Conservation (phyloP, 2,797 vertebrate genomes). For the Sebastes kiyomatsui region DNA sequence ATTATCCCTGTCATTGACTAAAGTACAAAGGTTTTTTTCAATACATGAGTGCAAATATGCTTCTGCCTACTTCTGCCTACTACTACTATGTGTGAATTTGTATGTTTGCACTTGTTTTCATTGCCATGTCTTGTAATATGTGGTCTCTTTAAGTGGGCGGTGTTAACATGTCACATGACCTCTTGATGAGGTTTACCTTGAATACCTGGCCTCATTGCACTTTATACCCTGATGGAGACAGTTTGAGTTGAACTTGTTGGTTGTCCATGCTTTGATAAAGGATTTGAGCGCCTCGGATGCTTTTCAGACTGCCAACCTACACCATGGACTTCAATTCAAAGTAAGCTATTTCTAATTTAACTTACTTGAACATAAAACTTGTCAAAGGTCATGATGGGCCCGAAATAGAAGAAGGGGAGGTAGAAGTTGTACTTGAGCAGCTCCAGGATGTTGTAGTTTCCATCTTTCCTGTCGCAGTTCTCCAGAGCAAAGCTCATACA, state of each 20-base stretch:
- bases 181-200: not conserved
- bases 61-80: too few relatives aligned
- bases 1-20: too few relatives aligned
- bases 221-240: not conserved
- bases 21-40: too few relatives aligned
- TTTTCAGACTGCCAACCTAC: not conserved
- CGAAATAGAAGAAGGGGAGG: constrained; percentile 98
- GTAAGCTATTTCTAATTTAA: not conserved
- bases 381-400: constrained; percentile 97
- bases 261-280: too few relatives aligned
- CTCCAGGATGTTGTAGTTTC: constrained; percentile 91
- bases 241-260: not conserved
- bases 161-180: not conserved
- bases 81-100: not conserved
- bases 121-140: not conserved
- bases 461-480: constrained; percentile 87
- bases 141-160: not conserved
- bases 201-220: not conserved
- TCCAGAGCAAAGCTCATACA: constrained; percentile 97
- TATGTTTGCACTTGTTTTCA: accelerated
- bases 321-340: not conserved
- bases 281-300: not conserved
- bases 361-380: constrained; percentile 90
- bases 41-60: too few relatives aligned
- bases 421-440: constrained; percentile 99